A percentile compares a stretch with the other conserved stretches of the same genome.
Evolutionary conservation across 2,797 vertebrate genomes (phyloP).

Genomic region (Anguilla anguilla): DNA sequence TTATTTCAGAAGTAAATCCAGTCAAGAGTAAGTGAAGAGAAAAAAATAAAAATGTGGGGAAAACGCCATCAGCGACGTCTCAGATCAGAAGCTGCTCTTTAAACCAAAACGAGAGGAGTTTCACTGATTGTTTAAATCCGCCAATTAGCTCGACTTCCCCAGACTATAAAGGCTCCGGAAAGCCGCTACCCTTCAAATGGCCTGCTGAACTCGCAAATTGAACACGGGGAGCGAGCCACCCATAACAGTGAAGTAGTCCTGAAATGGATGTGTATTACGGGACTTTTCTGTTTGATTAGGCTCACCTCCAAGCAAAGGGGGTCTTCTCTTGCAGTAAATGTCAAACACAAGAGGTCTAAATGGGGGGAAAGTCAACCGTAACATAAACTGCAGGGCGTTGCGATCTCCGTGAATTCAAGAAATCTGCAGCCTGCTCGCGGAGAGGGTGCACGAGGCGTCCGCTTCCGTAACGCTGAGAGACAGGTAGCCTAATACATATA

Average conservation of each 20-base stretch:
- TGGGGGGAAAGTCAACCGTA: neutral
- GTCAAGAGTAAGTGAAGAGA: neutral
- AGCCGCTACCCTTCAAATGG: constrained; percentile 1
- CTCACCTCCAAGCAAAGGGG: constrained; percentile 14
- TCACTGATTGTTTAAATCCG: neutral
- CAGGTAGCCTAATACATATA: neutral
- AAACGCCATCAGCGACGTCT: neutral
- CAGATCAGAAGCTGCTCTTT: neutral
- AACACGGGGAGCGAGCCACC: neutral
- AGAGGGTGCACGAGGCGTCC: neutral
- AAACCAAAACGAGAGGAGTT: neutral
- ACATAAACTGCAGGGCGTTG: neutral
- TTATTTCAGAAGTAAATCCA: neutral
- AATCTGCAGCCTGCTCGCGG: neutral
- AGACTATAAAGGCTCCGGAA: constrained; percentile 1
- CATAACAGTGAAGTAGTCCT: neutral
- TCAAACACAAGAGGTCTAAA: constrained; percentile 10
- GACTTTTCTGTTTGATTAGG: constrained; percentile 28
- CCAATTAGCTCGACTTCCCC: constrained; percentile 5
- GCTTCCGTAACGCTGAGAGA: neutral
- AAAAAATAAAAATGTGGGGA: neutral
- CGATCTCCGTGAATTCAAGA: neutral
- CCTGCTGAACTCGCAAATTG: neutral
- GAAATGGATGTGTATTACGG: neutral
- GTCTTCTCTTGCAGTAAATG: neutral